Evolutionary conservation across 1,140 invertebrate genomes (phyloP).

Genomic region (Cyclargus thomasi): DNA sequence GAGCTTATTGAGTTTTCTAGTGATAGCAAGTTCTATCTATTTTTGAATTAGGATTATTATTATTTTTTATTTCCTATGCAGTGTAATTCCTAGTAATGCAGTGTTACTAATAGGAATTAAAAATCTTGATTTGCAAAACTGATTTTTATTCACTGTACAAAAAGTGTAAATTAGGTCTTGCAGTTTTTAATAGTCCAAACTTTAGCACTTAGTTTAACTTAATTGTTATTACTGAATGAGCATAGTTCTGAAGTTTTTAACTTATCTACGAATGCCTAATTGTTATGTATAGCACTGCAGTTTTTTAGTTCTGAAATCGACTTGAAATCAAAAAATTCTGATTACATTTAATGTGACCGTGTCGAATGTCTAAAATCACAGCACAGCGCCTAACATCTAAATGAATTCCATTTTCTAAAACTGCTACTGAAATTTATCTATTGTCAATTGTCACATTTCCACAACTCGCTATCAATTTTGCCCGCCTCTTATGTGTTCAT

Average conservation of each 20-base stretch:
- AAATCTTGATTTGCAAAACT: no score
- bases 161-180: no score
- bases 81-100: no score
- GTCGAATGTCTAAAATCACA: no score
- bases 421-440: no score
- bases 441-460: background rate
- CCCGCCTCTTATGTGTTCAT: background rate
- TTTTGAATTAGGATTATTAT: background rate
- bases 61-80: background rate
- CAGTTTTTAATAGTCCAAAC: slow-evolving; percentile 18
- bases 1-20: background rate
- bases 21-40: background rate
- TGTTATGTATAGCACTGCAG: background rate
- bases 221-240: slow-evolving; percentile 4
- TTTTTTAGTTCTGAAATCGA: no score
- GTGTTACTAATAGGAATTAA: no score
- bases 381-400: no score
- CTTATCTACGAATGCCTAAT: background rate
- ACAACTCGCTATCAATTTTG: background rate
- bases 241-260: background rate
- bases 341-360: no score
- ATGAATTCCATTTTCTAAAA: no score
- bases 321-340: no score
- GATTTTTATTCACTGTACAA: no score
- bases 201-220: slow-evolving; percentile 4